A percentile compares a stretch with the other conserved stretches of the same genome.
Conservation (phyloP, 2,797 vertebrate species). For the Poecilia velifera region DNA sequence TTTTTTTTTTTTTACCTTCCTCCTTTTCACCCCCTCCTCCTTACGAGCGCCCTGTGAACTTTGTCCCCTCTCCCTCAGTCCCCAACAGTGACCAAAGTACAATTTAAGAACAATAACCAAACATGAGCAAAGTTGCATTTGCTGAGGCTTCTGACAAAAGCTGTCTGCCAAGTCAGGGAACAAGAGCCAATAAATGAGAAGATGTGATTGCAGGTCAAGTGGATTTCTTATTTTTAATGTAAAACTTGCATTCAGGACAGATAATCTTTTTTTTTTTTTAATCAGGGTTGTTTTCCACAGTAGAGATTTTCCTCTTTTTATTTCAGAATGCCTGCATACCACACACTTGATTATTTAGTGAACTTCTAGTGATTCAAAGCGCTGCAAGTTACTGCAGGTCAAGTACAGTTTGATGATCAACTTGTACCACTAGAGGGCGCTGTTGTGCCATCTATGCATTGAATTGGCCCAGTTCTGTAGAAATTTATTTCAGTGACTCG, state of each 20-base stretch:
- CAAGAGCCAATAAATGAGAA: neutral
- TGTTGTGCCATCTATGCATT: conserved; percentile 18
- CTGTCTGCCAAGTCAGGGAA: neutral
- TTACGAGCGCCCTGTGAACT: conserved; percentile 79
- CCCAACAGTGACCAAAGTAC: conserved; percentile 77
- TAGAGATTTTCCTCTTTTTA: neutral
- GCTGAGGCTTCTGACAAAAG: conserved; percentile 2
- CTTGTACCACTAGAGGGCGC: conserved; percentile 52
- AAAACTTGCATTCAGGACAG: neutral
- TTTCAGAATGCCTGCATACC: neutral
- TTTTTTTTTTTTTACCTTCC: conserved; percentile 71
- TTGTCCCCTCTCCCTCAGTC: conserved; percentile 78
- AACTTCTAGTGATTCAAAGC: neutral
- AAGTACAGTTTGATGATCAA: neutral
- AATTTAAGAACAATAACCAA: conserved; percentile 70
- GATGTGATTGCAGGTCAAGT: neutral
- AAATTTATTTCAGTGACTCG: neutral
- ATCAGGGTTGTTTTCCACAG: neutral
- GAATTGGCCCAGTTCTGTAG: neutral
- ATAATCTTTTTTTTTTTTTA: neutral
- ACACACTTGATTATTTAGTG: neutral
- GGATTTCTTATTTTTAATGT: neutral
- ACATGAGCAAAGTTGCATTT: conserved; percentile 38
- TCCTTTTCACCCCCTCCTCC: conserved; percentile 78
- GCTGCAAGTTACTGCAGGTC: neutral